Conservation (phyloP, 1,140 invertebrate genomes). For the Ceratina japonica region DNA sequence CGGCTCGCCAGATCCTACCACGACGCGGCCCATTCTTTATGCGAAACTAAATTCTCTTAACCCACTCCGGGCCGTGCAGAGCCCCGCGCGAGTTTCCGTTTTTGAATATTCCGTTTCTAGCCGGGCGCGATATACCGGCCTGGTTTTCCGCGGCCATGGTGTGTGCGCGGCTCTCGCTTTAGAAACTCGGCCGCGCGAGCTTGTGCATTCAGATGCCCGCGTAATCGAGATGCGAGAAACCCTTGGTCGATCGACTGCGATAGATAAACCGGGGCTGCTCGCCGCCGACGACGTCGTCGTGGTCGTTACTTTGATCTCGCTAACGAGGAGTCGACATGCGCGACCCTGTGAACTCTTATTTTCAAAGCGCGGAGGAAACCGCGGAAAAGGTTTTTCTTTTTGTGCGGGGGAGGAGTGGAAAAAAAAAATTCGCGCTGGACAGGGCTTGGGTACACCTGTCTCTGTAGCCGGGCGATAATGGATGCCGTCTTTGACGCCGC, state of each 20-base stretch:
- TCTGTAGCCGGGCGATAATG: constrained; percentile 8
- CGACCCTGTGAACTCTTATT: constrained; percentile 26
- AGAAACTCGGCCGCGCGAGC: neutral
- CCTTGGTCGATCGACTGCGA: constrained; percentile 21
- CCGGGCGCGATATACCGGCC: neutral
- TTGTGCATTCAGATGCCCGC: neutral
- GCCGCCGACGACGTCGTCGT: too few species aligned
- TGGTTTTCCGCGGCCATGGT: neutral
- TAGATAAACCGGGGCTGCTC: neutral
- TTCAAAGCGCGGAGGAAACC: constrained; percentile 14
- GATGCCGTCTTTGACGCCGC: constrained; percentile 10
- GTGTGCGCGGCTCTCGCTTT: too few species aligned
- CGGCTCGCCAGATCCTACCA: neutral
- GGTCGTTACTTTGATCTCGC: constrained; percentile 26
- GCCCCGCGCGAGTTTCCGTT: too few species aligned
- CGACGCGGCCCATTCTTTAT: neutral
- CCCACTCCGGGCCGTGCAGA: neutral
- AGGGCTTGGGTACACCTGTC: constrained; percentile 9
- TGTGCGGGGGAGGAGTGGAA: too few species aligned
- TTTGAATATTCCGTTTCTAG: neutral
- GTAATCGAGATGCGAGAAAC: constrained; percentile 9
- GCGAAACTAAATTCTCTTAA: neutral
- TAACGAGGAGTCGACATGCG: constrained; percentile 31
- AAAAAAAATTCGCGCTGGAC: constrained; percentile 7
- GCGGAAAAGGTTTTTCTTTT: neutral